Base-by-base conservation (phyloP, 2,797 vertebrate species). In the Chelon labrosus region DNA sequence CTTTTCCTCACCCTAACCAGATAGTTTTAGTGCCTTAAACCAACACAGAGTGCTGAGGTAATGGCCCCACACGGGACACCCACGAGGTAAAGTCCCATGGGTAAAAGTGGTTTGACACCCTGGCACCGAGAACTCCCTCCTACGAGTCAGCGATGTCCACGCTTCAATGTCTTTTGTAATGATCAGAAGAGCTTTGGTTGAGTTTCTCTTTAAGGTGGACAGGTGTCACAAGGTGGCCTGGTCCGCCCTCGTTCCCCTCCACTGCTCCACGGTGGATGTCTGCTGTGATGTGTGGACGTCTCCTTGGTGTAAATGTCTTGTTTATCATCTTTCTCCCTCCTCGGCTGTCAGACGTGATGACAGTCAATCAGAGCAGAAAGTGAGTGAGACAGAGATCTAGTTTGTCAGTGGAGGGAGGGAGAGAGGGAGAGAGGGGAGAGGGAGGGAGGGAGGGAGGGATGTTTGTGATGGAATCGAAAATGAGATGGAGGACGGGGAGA, bases 311-410 rank as follows among this genome's bases (percentile, higher is more conserved):
- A 80, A 85, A 75, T 16, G 47, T 88, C 89, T 87, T 87, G 77
- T 88, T 89, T 84, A 75, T 89, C 80, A 80, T 83, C 75, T 65
- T 65, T 65, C 60, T 65, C 35, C 47, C 9, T 19, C 59, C 76
- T 53, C 38, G 10, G 70, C 84, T 84, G 84, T 88, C 89, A 85
- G 81, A 84, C 72, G 72, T 46, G 80, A 89, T 84, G 87, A 84
- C 78, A 72, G 70, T 80, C 82, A 78, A 78, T 85, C 79, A 80
- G 46, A 75, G 69, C 55, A 50, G 63, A 78, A 55, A 51, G 56
- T 60, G 22, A 50, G 39, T 25, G 17, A 55, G 49, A 35, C 7
- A 22, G 35, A 59, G 61, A 14, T 41, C 50, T n/a, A 16, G 17
- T 3, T 25, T 63, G 49, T 55, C 49, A 41, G 49, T 5, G 35